Evolutionary conservation across 2,113 vertebrate species (phyloP).

Genomic region (Mormyrus lacerda): DNA sequence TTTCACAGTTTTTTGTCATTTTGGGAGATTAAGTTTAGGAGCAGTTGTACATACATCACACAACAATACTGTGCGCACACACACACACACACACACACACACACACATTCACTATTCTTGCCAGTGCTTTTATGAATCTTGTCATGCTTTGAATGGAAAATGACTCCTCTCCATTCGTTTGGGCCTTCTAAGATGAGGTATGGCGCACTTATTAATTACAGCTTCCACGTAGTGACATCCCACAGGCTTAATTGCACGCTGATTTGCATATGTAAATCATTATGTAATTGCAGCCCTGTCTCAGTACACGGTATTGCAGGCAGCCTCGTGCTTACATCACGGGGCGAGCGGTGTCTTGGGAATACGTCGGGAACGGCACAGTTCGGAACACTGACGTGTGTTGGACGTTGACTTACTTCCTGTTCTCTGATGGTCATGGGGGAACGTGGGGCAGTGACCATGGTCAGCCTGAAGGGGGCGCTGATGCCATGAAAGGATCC

Average conservation of each 20-base stretch:
- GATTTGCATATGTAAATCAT: conserved; percentile 9
- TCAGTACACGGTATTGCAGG: neutral
- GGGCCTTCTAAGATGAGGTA: neutral
- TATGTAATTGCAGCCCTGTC: neutral
- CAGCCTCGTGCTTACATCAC: neutral
- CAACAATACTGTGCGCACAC: neutral
- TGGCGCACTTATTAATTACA: neutral
- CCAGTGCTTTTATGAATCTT: neutral
- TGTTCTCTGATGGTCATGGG: neutral
- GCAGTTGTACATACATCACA: neutral
- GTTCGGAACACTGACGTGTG: neutral
- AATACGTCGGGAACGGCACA: neutral
- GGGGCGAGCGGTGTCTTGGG: neutral
- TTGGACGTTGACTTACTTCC: neutral
- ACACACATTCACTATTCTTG: neutral
- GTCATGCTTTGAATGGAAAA: no score
- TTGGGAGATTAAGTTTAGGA: neutral
- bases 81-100: neutral
- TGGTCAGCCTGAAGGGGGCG: neutral
- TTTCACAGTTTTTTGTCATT: neutral
- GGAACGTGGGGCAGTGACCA: neutral
- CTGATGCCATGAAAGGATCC: neutral
- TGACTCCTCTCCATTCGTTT: neutral
- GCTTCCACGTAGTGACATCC: neutral
- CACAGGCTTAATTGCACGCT: neutral